Evolutionary conservation across 2,113 vertebrate genomes (phyloP).

Genomic region (Butorides virescens): DNA sequence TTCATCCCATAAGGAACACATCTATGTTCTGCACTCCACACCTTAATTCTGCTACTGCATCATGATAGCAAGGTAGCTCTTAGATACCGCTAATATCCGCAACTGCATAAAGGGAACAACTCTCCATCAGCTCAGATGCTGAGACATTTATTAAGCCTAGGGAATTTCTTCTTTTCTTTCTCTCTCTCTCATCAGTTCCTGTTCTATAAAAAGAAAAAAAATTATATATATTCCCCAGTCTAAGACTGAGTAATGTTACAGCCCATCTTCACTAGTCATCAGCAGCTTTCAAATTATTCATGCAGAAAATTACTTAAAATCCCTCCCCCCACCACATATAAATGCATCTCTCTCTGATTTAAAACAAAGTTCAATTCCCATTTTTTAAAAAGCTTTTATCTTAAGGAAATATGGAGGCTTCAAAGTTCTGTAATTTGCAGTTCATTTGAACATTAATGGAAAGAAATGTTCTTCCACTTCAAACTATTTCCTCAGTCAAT

Average conservation of each 20-base stretch:
- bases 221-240: neutral
- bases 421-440: conserved; percentile 70
- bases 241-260: neutral
- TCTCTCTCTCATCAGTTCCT: neutral
- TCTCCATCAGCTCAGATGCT: neutral
- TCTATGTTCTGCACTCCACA: neutral
- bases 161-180: neutral
- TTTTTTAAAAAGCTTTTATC: conserved; percentile 69
- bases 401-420: conserved; percentile 68
- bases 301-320: conserved; percentile 66
- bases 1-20: neutral
- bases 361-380: conserved; percentile 55
- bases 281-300: conserved; percentile 54
- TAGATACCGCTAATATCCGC: neutral
- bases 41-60: neutral
- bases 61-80: neutral
- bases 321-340: neutral
- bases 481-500: conserved; percentile 78
- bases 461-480: conserved; percentile 75
- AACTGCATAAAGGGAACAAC: neutral
- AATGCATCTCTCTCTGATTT: conserved; percentile 65
- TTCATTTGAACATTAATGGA: conserved; percentile 77
- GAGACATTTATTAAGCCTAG: neutral
- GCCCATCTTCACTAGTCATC: neutral
- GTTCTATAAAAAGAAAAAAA: neutral